Evolutionary conservation across 2,888 invertebrate species (phyloP), one percentile per base, ranked within the genome.

Genomic region (Unio delphinus): DNA sequence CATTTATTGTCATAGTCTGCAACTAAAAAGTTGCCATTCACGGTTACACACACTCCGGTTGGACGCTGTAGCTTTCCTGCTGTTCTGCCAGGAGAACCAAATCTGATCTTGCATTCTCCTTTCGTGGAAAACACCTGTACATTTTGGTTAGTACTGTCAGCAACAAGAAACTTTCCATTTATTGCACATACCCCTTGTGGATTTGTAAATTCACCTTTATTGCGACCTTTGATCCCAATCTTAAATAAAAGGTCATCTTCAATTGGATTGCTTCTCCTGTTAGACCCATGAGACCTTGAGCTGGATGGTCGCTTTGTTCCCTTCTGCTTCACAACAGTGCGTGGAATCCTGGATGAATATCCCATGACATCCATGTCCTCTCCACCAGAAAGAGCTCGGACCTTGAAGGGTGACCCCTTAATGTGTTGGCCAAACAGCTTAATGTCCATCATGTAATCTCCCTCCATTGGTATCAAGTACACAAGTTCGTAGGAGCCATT

Each of bases 1-100:
- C 91, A 92, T 73, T 90, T 90, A 80, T 92, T 91, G 76, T 92
- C 92, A 82, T 92, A 92, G 82, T 92, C 92, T 6, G 92, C 91
- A 11, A 92, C 89, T 30, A 91, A 87, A 75, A 88, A 91, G 80
- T 91, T 91, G 17, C 91, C 91, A 77, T 89, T 90, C 55, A 84
- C 72, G 61, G 91, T 87, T 5, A 90, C 87, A 30, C 90, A 89
- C 3, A 92, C 90, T 55, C 92, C 92, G 5, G 91, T 92, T 17
- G 92, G 92, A 67, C 92, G 79, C 80, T 91, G 91, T 70, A 92
- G 81, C 80, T 91, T 91, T 3, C 92, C 92, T 2, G 91, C 88
- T 55, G 89, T 87, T 55, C 92, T 83, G 8, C 92, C 92, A n/a
- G 91, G 88, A 3, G 82, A 70, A 45, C 89, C 89, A 76, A 88